These are phyloP conservation scores for Lophotis ruficrista DNA, from an alignment of 2,113 vertebrate genomes.

Conservation along the genomic window DNA sequence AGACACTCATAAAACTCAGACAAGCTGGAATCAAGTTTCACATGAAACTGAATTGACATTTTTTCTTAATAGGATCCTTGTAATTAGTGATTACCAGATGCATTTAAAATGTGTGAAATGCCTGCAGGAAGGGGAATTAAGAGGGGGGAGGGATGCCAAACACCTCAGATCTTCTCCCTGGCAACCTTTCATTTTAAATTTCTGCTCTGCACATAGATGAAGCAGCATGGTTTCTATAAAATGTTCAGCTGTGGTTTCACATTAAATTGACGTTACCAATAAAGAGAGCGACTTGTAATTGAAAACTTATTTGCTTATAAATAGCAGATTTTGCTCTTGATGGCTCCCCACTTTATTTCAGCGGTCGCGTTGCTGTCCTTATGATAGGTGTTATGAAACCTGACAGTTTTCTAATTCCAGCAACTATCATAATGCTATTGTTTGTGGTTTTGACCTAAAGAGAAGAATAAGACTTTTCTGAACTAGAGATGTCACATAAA, in stretches of 20 bases:
- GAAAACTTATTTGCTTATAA: neutral
- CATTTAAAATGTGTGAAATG: slow-evolving; percentile 54
- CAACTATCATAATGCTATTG: neutral
- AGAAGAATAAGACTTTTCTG: neutral
- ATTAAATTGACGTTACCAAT: slow-evolving; percentile 9
- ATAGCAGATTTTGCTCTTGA: neutral
- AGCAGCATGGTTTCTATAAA: neutral
- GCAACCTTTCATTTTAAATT: neutral
- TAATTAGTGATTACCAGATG: slow-evolving; percentile 67
- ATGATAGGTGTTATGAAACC: neutral
- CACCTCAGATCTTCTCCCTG: slow-evolving; percentile 32
- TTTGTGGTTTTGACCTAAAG: neutral
- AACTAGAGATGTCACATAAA: neutral
- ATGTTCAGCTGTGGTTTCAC: slow-evolving; percentile 23
- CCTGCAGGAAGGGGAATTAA: slow-evolving; percentile 31
- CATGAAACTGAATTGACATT: neutral
- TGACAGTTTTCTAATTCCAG: neutral
- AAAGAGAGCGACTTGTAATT: neutral
- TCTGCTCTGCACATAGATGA: neutral
- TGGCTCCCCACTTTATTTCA: neutral
- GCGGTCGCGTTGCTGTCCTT: neutral
- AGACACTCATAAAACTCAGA: slow-evolving; percentile 59
- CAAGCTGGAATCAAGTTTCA: slow-evolving; percentile 47
- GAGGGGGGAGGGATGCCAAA: neutral
- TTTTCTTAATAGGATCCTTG: slow-evolving; percentile 37